Percentiles rank a stretch among this genome's conserved stretches.
Conservation (phyloP, 2,113 vertebrate genomes). For the Ictalurus furcatus region DNA sequence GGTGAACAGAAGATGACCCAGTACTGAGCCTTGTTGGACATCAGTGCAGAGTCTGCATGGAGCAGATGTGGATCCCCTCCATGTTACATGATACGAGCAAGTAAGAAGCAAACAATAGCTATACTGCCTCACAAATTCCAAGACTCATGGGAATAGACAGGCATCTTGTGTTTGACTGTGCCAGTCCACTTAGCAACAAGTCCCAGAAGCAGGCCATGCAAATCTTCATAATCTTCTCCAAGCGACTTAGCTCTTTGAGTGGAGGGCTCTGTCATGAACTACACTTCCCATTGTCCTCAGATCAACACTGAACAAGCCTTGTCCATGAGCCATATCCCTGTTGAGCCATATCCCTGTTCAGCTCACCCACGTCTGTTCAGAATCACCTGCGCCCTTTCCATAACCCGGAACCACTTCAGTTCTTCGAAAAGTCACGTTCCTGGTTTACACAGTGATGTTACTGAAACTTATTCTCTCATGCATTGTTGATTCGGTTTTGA, state of each 20-base stretch:
- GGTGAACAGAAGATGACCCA: neutral
- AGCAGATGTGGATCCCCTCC: neutral
- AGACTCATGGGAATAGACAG: neutral
- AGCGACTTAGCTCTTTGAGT: neutral
- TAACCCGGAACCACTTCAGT: neutral
- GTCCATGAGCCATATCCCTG: neutral
- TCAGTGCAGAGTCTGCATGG: neutral
- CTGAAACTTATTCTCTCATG: neutral
- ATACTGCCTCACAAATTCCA: neutral
- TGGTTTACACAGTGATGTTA: neutral
- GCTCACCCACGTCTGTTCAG: neutral
- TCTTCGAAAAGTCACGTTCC: neutral
- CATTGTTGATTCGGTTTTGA: neutral
- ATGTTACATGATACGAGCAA: neutral
- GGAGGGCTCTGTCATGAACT: neutral
- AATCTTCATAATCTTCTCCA: neutral
- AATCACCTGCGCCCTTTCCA: neutral
- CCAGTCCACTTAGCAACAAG: neutral
- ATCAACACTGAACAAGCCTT: neutral
- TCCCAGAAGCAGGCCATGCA: neutral
- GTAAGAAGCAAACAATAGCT: neutral
- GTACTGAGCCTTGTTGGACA: neutral
- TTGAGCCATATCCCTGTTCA: neutral
- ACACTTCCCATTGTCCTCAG: neutral
- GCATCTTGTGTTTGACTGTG: neutral